A percentile compares a stretch with the other conserved stretches of the same genome.
Evolutionary conservation across 2,797 vertebrate species (phyloP).

Genomic region (Calcarius lapponicus): DNA sequence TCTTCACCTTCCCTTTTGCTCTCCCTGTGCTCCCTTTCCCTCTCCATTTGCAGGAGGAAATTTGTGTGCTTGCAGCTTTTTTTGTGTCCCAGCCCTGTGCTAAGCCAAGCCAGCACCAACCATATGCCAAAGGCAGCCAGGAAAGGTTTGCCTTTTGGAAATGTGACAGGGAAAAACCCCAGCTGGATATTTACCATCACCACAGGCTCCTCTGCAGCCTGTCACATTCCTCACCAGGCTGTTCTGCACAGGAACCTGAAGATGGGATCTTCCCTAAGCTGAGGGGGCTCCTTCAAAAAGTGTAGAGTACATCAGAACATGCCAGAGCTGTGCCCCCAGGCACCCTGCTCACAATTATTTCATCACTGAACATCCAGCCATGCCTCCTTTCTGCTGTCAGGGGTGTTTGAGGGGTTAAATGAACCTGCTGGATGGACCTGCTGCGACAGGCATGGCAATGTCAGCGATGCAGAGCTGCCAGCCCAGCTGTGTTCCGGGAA

Average conservation of each 20-base stretch:
- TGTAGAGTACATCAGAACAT: background rate
- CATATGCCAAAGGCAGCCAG: background rate
- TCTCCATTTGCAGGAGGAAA: background rate
- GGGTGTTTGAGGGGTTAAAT: background rate
- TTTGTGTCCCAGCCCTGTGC: background rate
- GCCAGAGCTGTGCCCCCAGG: background rate
- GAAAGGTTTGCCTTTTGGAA: background rate
- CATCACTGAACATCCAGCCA: background rate
- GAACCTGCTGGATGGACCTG: background rate
- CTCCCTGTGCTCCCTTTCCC: background rate
- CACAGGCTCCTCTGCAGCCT: background rate
- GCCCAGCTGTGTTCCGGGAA: background rate
- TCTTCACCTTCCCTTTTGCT: background rate
- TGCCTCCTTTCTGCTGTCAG: background rate
- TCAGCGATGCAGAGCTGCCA: background rate
- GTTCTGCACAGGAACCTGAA: rapidly evolving
- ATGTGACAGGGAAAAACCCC: background rate
- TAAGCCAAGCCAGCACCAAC: background rate
- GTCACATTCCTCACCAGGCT: background rate
- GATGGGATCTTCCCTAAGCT: background rate
- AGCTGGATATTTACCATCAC: background rate
- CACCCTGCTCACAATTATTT: background rate
- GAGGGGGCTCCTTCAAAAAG: background rate
- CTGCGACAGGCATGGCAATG: background rate
- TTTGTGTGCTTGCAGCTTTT: background rate